These are phyloP conservation scores for Hozukius guyotensis DNA, from an alignment of 2,797 vertebrate species.

Conservation along the genomic window DNA sequence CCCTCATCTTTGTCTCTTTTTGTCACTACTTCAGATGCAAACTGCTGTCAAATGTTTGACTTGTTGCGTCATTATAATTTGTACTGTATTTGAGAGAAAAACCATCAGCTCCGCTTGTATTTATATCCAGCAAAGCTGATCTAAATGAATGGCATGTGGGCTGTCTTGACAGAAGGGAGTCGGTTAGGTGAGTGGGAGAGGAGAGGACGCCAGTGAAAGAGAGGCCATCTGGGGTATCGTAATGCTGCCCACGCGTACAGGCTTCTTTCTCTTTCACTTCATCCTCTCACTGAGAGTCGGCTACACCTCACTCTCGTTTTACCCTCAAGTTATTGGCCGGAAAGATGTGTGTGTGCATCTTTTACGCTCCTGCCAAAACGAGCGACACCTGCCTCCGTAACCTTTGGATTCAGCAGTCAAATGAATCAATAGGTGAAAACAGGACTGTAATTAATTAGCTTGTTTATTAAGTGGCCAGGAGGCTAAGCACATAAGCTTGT, in stretches of 20 bases:
- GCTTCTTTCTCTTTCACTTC: conserved; percentile 26
- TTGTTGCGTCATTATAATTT: conserved; percentile 10
- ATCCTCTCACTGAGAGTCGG: conserved; percentile 18
- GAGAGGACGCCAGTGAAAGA: conserved; percentile 57
- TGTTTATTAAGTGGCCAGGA: background rate
- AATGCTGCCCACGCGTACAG: conserved; percentile 66
- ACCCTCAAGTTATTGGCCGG: background rate
- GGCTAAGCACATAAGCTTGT: conserved; percentile 11
- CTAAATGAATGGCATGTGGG: conserved; percentile 26
- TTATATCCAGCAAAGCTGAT: background rate
- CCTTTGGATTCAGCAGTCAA: conserved; percentile 22
- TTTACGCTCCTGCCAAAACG: background rate
- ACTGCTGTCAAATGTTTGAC: background rate
- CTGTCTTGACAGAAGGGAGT: conserved; percentile 50
- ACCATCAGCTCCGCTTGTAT: background rate
- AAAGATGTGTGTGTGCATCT: background rate
- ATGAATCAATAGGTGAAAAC: conserved; percentile 23
- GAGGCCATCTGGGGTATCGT: conserved; percentile 69
- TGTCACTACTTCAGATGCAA: background rate
- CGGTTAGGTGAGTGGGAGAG: conserved; percentile 60
- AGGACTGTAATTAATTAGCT: conserved; percentile 3
- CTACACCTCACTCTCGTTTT: conserved; percentile 28
- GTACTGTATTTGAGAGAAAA: background rate
- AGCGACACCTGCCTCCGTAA: background rate
- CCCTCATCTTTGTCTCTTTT: background rate